phyloP scores from a whole-genome alignment of 2,888 invertebrate genomes.

The Mantis religiosa region DNA sequence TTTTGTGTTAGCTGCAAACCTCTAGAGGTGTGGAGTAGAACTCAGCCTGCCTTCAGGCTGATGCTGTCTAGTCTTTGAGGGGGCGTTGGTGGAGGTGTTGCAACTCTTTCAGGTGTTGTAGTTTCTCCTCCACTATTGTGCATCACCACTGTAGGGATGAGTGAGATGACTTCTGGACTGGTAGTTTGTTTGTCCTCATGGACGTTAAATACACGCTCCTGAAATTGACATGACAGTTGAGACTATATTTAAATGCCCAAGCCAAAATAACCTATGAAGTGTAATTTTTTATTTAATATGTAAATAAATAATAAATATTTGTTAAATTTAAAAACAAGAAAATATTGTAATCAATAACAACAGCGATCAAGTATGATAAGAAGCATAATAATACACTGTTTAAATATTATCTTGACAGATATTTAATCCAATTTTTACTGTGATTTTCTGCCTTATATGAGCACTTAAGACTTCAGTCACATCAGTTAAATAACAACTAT shows the following conservation, averaged over 20 bases:
- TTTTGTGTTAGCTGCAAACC: background rate
- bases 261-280: background rate
- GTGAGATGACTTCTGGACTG: constrained; percentile 65
- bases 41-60: constrained; percentile 33
- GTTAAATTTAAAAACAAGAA: too few species aligned
- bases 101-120: constrained; percentile 50
- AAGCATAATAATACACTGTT: too few species aligned
- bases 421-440: too few species aligned
- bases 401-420: too few species aligned
- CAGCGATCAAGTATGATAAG: too few species aligned
- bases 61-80: constrained; percentile 56
- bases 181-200: constrained; percentile 36
- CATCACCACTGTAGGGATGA: constrained; percentile 59
- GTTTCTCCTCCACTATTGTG: constrained; percentile 51
- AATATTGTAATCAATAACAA: too few species aligned
- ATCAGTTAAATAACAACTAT: too few species aligned
- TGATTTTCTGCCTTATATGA: too few species aligned
- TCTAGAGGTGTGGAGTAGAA: background rate
- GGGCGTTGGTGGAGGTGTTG: constrained; percentile 53
- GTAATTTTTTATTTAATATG: too few species aligned
- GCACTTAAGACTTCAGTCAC: too few species aligned
- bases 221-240: constrained; percentile 18
- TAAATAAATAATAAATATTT: too few species aligned
- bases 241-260: background rate
- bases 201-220: constrained; percentile 59